Evolutionary conservation across 2,797 vertebrate genomes (phyloP), one percentile per base, ranked within the genome.

Genomic region (Platyrinchus mystaceus): DNA sequence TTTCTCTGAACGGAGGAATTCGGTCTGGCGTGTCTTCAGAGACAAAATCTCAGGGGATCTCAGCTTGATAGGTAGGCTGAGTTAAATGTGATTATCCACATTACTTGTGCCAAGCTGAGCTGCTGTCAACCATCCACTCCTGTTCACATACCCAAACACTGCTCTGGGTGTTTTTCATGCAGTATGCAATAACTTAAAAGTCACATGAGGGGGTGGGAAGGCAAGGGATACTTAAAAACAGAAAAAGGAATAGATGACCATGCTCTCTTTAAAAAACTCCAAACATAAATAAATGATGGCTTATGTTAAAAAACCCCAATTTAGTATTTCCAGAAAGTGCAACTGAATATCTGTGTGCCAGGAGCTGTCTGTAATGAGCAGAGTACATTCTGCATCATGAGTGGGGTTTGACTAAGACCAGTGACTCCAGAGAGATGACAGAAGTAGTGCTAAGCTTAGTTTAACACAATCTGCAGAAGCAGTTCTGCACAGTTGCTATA

Each of bases 401-500:
- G 43, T n/a, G 56, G 82, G 89, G 49, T 90, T 75, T 34, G 21
- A 69, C 74, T 63, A 49, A 46, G 89, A 87, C 91, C 83, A 53
- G 59, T 30, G 77, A 30, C 94, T 96, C 80, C 80, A 26, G 50
- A 19, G 85, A 68, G 80, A 53, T 87, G 89, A 84, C 74, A 77
- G 94, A 89, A 96, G 88, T 27, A 69, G 55, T 37, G 85, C 93
- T 94, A 91, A 96, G 95, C 96, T 96, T 76, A 93, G 91, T 97
- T 96, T 90, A 97, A 96, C 95, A 94, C 94, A 94, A 76, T 90
- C 93, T 93, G 83, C 93, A 93, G 91, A 81, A 95, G 94, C 94
- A 95, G 89, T 80, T 91, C 94, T 46, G 90, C 95, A 95, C 95
- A 94, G 95, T 96, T 97, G 93, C 94, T 96, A 89, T 94, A 96